These are phyloP conservation scores for Shinisaurus crocodilurus DNA, from an alignment of 2,113 vertebrate genomes.

Conservation along the genomic window DNA sequence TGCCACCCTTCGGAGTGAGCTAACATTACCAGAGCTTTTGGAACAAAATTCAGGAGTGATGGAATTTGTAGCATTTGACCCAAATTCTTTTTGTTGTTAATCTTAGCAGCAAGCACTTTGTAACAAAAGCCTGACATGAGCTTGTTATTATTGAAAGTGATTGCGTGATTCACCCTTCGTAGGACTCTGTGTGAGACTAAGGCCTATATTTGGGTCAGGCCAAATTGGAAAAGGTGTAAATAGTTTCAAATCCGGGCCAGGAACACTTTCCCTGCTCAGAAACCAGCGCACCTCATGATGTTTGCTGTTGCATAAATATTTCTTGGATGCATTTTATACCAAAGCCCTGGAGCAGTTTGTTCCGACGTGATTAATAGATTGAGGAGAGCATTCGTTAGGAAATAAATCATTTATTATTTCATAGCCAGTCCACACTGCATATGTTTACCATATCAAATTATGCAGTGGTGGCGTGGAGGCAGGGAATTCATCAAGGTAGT, in stretches of 20 bases:
- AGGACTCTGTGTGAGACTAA: not conserved
- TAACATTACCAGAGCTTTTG: not conserved
- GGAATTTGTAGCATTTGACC: not conserved
- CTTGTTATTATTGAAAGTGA: not conserved
- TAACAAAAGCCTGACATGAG: not conserved
- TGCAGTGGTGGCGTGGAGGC: slow-evolving; percentile 25
- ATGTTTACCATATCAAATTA: slow-evolving; percentile 62
- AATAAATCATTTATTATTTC: slow-evolving; percentile 65
- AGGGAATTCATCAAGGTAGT: slow-evolving; percentile 57
- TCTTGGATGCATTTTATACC: slow-evolving; percentile 40
- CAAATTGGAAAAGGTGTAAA: slow-evolving; percentile 10
- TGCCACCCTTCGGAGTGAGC: not conserved
- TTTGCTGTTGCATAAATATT: slow-evolving; percentile 42
- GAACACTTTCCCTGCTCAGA: not conserved
- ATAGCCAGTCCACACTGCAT: slow-evolving; percentile 52
- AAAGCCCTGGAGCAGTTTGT: slow-evolving; percentile 54
- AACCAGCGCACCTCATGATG: slow-evolving; percentile 35
- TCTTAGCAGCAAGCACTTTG: not conserved
- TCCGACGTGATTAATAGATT: slow-evolving; percentile 64
- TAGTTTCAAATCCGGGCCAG: slow-evolving; percentile 55
- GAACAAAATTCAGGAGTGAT: not conserved
- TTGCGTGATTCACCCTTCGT: not conserved
- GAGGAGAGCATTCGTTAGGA: slow-evolving; percentile 55
- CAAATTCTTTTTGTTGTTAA: not conserved
- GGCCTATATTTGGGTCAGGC: not conserved